phyloP scores from a whole-genome alignment of 2,888 invertebrate genomes.

The Drosophila histrio region DNA sequence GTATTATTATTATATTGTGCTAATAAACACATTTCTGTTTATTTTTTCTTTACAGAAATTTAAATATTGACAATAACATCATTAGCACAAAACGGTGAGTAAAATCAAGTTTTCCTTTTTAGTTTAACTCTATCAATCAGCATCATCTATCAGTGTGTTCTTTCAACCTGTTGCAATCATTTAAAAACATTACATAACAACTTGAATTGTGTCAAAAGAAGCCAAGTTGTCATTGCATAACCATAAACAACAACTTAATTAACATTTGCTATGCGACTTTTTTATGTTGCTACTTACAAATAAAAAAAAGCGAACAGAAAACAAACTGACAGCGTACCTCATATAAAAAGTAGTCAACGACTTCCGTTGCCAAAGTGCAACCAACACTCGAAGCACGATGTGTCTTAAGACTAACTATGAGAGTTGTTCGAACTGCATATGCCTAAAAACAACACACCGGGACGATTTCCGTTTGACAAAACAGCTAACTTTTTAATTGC shows the following conservation, averaged over 20 bases:
- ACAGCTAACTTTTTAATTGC: slow-evolving; percentile 48
- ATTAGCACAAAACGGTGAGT: slow-evolving; percentile 50
- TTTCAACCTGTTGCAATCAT: slow-evolving; percentile 9
- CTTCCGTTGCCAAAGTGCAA: slow-evolving; percentile 61
- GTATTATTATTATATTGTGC: background rate
- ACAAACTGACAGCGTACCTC: slow-evolving; percentile 21
- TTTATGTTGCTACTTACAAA: slow-evolving; percentile 15
- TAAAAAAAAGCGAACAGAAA: slow-evolving; percentile 12
- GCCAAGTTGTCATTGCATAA: slow-evolving; percentile 51
- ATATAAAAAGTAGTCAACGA: slow-evolving; percentile 59
- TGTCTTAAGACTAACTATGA: slow-evolving; percentile 31
- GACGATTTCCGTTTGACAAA: slow-evolving; percentile 55
- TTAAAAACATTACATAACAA: slow-evolving; percentile 26
- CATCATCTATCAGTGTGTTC: slow-evolving; percentile 9
- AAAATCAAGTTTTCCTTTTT: background rate
- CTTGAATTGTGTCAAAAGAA: slow-evolving; percentile 32
- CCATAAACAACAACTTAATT: slow-evolving; percentile 40
- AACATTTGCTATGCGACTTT: slow-evolving; percentile 30
- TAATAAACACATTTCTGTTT: background rate
- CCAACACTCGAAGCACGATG: slow-evolving; percentile 40
- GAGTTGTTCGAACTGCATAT: slow-evolving; percentile 12
- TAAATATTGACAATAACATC: slow-evolving; percentile 53
- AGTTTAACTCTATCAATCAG: background rate
- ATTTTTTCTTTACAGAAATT: slow-evolving; percentile 35
- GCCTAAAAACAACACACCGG: slow-evolving; percentile 6